These are phyloP conservation scores for Galerucella pusilla DNA, from an alignment of 2,888 invertebrate species.

Conservation along the genomic window DNA sequence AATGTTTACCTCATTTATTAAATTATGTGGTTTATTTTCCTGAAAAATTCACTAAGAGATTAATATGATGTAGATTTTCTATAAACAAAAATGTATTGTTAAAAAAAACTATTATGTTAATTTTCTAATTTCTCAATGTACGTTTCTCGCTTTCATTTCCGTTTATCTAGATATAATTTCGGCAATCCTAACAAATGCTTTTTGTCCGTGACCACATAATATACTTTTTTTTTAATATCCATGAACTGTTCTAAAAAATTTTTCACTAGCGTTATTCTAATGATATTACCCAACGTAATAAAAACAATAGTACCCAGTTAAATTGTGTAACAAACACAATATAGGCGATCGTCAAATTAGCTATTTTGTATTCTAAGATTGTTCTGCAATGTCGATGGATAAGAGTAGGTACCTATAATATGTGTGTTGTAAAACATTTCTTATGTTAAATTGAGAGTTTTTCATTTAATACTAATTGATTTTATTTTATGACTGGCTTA, in stretches of 20 bases:
- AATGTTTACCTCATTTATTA: no score
- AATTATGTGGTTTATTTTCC: no score
- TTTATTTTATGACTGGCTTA: not conserved
- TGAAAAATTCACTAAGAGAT: no score
- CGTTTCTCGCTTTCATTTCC: not conserved
- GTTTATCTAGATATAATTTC: not conserved
- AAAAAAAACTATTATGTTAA: not conserved
- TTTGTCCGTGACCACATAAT: slow-evolving; percentile 14
- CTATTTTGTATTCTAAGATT: slow-evolving; percentile 8
- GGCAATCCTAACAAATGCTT: not conserved
- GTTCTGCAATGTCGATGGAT: slow-evolving; percentile 12
- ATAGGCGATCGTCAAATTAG: not conserved
- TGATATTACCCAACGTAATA: slow-evolving; percentile 14
- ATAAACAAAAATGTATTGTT: no score
- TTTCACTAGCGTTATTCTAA: slow-evolving; percentile 12
- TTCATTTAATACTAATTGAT: not conserved
- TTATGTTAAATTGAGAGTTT: not conserved
- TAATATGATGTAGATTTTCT: no score
- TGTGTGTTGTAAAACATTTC: not conserved
- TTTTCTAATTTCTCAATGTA: not conserved
- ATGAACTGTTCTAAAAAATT: slow-evolving; percentile 17
- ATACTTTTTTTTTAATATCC: not conserved
- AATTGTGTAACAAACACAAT: slow-evolving; percentile 9
- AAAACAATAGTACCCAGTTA: slow-evolving; percentile 23
- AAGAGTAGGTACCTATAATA: no score